Conservation (phyloP, 2,113 vertebrate genomes). For the Numenius arquata region DNA sequence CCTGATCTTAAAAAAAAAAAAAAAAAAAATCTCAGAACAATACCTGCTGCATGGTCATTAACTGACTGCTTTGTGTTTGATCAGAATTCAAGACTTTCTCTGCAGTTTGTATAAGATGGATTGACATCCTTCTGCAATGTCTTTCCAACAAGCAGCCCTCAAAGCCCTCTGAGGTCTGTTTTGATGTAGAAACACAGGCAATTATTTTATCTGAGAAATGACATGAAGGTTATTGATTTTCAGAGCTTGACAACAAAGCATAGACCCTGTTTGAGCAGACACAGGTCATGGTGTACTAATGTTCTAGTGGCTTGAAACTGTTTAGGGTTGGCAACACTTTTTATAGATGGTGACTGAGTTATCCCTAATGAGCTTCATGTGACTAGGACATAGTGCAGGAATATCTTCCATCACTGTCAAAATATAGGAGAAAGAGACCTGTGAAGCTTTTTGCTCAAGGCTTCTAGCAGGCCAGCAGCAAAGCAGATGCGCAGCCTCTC, state of each 20-base stretch:
- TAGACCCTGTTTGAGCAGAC: background rate
- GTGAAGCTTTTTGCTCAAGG: fast-evolving
- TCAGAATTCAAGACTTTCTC: background rate
- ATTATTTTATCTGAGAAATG: background rate
- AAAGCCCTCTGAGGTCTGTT: background rate
- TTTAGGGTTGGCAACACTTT: background rate
- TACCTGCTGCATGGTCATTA: background rate
- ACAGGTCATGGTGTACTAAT: no score
- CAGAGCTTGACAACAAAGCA: background rate
- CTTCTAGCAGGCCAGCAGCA: background rate
- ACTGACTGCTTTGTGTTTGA: background rate
- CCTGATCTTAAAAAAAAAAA: background rate
- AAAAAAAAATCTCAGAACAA: background rate
- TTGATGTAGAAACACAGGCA: background rate
- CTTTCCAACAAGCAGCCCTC: background rate
- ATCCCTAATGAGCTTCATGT: background rate
- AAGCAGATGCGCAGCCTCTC: background rate
- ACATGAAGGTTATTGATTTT: background rate
- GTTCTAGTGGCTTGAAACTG: background rate
- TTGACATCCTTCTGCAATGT: background rate
- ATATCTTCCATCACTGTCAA: background rate
- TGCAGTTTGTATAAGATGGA: background rate
- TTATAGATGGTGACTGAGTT: background rate
- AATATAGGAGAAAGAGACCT: background rate
- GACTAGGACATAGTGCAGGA: fast-evolving